phyloP scores from a whole-genome alignment of 2,797 vertebrate genomes.

The Sphaeramia orbicularis region DNA sequence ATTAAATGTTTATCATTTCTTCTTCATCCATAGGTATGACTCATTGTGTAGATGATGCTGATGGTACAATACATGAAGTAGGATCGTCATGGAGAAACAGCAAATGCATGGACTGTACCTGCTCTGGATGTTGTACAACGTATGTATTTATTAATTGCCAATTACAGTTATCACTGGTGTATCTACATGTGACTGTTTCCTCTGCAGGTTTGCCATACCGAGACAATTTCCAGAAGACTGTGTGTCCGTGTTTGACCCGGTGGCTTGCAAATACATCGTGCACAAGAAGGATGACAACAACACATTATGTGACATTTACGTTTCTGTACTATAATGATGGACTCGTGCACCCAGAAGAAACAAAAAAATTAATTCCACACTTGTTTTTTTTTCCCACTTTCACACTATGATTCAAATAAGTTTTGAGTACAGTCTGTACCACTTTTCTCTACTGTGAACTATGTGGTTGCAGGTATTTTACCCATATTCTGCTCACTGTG shows the following conservation, averaged over 20 bases:
- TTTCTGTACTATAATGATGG: conserved; percentile 45
- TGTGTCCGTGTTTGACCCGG: conserved; percentile 58
- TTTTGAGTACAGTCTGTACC: no score
- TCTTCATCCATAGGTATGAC: conserved; percentile 22
- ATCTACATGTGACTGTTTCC: conserved; percentile 16
- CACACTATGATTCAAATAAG: no score
- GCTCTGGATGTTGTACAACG: conserved; percentile 42
- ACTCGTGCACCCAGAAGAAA: neutral
- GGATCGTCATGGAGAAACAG: conserved; percentile 72
- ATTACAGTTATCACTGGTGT: neutral
- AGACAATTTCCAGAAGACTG: conserved; percentile 7
- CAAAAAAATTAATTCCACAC: no score
- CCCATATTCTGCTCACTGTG: no score
- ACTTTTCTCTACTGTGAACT: no score
- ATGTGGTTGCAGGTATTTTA: no score
- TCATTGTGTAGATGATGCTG: conserved; percentile 51
- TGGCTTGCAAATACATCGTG: conserved; percentile 65
- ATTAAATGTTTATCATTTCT: neutral
- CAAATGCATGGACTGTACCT: conserved; percentile 55
- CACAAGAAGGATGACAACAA: conserved; percentile 63
- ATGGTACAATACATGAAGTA: conserved; percentile 54
- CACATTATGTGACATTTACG: conserved; percentile 29
- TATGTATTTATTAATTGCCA: conserved; percentile 37
- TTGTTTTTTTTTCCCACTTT: no score
- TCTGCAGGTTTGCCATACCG: conserved; percentile 60